Conservation (phyloP, 1,140 invertebrate genomes). For the Solenopsis fugax region DNA sequence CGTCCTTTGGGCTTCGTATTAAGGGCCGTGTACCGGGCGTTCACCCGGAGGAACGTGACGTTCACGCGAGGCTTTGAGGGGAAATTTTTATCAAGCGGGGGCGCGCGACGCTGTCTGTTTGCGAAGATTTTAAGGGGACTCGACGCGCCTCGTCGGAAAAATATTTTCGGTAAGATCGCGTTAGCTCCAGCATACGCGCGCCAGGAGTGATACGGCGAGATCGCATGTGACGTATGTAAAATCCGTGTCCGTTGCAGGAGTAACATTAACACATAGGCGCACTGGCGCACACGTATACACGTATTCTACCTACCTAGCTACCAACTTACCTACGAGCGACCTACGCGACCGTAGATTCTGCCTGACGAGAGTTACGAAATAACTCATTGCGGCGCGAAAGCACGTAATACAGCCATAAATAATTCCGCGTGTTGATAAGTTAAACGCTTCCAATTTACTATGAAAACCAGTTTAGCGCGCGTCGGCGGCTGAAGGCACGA, state of each 20-base stretch:
- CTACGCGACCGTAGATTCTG: neutral
- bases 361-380: neutral
- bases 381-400: conserved; percentile 28
- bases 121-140: conserved; percentile 35
- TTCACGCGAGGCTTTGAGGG: neutral
- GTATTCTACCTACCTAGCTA: neutral
- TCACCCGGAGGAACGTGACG: neutral
- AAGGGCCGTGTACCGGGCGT: neutral
- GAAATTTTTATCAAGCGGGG: conserved; percentile 38
- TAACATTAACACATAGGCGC: neutral
- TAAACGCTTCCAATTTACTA: conserved; percentile 35
- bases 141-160: conserved; percentile 19
- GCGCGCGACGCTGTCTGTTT: conserved; percentile 22
- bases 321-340: neutral
- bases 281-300: neutral
- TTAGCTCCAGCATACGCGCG: neutral
- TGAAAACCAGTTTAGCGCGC: neutral
- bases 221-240: conserved; percentile 29
- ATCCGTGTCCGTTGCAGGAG: neutral
- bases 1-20: conserved; percentile 13
- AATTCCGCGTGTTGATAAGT: conserved; percentile 22
- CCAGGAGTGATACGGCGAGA: neutral
- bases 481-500: no score
- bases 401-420: conserved; percentile 14
- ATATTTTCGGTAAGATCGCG: conserved; percentile 48